phyloP scores from a whole-genome alignment of 2,113 vertebrate genomes.

The Dromaius novaehollandiae region DNA sequence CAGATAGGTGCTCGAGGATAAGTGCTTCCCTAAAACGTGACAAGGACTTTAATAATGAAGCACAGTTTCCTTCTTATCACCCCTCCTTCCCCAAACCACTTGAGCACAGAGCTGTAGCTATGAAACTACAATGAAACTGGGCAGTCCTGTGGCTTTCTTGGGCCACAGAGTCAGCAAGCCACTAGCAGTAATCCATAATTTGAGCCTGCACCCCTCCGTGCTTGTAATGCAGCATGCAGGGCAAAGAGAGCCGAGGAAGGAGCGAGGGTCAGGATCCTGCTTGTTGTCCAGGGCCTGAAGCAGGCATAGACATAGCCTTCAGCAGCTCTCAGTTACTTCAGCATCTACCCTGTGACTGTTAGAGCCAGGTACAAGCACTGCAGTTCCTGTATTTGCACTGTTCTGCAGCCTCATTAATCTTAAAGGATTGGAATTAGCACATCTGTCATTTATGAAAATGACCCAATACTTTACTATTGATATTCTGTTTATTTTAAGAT shows the following conservation, averaged over 20 bases:
- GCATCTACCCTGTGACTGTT: not conserved
- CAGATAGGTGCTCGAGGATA: not conserved
- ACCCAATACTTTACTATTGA: not conserved
- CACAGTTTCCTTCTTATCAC: not conserved
- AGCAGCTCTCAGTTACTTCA: not conserved
- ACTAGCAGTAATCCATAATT: not conserved
- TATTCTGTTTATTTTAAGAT: not conserved
- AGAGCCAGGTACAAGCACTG: not conserved
- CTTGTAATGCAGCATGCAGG: not conserved
- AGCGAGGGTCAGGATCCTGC: not conserved
- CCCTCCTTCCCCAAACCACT: not conserved
- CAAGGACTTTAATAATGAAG: not conserved
- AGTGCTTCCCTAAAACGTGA: not conserved
- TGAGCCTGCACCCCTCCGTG: rapidly evolving
- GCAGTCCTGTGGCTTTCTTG: rapidly evolving
- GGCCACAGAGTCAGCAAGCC: not conserved
- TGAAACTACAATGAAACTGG: not conserved
- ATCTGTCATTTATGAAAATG: not conserved
- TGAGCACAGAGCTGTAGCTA: not conserved
- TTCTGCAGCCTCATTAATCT: not conserved
- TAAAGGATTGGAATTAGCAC: not conserved
- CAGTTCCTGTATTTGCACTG: not conserved
- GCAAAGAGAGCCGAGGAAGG: not conserved
- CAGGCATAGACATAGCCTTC: not conserved
- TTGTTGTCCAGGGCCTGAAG: rapidly evolving